A percentile compares a stretch with the other conserved stretches of the same genome.
Conservation (phyloP, 2,797 vertebrate species). For the Podarcis lilfordi region DNA sequence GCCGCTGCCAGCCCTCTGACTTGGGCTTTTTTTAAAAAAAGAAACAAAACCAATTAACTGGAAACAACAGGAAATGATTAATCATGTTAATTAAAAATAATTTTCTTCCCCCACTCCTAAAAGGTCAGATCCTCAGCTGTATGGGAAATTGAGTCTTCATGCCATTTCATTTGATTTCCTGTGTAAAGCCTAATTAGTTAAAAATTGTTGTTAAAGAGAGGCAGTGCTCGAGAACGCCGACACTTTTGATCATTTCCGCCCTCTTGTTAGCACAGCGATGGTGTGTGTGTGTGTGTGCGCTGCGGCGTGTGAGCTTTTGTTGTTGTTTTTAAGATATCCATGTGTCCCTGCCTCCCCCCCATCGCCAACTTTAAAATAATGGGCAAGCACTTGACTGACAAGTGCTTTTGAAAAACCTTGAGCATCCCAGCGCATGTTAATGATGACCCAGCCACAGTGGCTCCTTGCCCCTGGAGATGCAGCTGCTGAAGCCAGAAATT, state of each 20-base stretch:
- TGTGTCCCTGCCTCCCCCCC: not conserved
- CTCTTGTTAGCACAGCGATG: slow-evolving; percentile 46
- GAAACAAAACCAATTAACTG: slow-evolving; percentile 67
- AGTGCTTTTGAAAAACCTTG: not conserved
- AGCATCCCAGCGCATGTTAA: not conserved
- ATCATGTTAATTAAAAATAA: slow-evolving; percentile 80
- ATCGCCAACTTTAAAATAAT: slow-evolving; percentile 19
- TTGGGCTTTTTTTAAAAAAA: not conserved
- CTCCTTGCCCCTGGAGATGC: not conserved
- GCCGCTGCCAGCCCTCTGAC: not conserved
- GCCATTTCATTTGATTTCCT: slow-evolving; percentile 75
- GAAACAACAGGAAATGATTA: slow-evolving; percentile 75
- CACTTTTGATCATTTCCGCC: slow-evolving; percentile 59
- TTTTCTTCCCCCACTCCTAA: slow-evolving; percentile 71
- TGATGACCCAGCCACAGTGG: not conserved
- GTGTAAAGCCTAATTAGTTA: slow-evolving; percentile 78
- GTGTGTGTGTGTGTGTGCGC: not conserved
- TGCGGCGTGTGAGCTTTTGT: not conserved
- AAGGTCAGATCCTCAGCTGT: slow-evolving; percentile 75
- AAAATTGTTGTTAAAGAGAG: slow-evolving; percentile 74
- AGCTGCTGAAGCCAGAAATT: not conserved
- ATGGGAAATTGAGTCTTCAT: slow-evolving; percentile 76
- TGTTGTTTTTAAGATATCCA: not conserved
- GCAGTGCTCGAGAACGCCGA: slow-evolving; percentile 58
- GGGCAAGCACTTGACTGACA: not conserved